Percentiles rank a stretch among this genome's conserved stretches.
phyloP scores from a whole-genome alignment of 2,113 vertebrate genomes.

The Falco punctatus region DNA sequence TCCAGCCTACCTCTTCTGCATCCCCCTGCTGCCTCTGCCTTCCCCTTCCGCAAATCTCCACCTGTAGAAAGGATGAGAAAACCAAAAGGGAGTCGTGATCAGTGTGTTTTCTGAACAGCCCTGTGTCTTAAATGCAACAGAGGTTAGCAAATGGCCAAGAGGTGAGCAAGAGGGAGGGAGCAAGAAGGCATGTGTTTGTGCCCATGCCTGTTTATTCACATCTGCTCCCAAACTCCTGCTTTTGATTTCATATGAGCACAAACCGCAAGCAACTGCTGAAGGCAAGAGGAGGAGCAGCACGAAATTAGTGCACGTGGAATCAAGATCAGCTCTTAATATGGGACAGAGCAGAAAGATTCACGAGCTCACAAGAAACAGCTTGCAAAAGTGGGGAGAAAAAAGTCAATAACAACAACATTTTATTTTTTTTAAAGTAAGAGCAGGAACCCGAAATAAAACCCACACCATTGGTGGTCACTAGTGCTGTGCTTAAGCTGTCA shows the following conservation, averaged over 20 bases:
- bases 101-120: not conserved
- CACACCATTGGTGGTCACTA: conserved; percentile 39
- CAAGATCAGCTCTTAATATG: not conserved
- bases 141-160: conserved; percentile 16
- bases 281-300: not conserved
- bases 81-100: not conserved
- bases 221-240: conserved; percentile 20
- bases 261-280: conserved; percentile 2
- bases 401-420: conserved; percentile 29
- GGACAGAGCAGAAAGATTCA: not conserved
- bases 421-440: conserved; percentile 8
- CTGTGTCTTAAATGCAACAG: not conserved
- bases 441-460: conserved; percentile 50
- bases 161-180: not conserved
- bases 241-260: not conserved
- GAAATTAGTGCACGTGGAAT: not conserved
- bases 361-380: not conserved
- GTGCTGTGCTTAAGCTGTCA: conserved; percentile 53
- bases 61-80: not conserved
- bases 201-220: not conserved
- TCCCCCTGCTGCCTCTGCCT: accelerated
- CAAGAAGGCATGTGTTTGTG: not conserved
- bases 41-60: not conserved
- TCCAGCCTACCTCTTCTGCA: not conserved
- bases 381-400: not conserved